Evolutionary conservation across 2,797 vertebrate genomes (phyloP).

Genomic region (Sebastes taczanowskii): DNA sequence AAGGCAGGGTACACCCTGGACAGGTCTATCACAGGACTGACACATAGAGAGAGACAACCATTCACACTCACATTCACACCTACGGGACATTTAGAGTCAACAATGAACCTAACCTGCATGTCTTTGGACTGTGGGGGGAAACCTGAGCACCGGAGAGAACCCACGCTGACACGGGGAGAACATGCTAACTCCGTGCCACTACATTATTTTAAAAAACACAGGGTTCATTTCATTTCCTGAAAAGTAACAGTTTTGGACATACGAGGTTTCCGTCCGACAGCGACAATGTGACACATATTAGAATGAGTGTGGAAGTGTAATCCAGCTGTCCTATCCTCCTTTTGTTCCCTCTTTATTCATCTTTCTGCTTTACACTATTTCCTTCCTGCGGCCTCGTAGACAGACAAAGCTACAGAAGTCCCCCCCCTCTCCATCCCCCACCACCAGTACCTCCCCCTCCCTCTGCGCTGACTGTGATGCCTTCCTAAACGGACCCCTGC

Average conservation of each 20-base stretch:
- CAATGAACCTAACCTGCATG: too few relatives aligned
- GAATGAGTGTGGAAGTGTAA: neutral
- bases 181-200: too few relatives aligned
- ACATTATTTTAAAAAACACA: neutral
- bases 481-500: slow-evolving; percentile 63
- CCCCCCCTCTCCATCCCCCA: neutral
- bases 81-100: too few relatives aligned
- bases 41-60: too few relatives aligned
- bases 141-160: too few relatives aligned
- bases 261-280: neutral
- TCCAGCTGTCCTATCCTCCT: neutral
- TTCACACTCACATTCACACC: too few relatives aligned
- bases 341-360: neutral
- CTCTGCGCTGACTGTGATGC: slow-evolving; percentile 65
- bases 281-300: neutral
- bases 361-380: neutral
- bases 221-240: neutral
- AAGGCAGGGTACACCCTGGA: too few relatives aligned
- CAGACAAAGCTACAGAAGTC: slow-evolving; percentile 42
- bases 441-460: neutral
- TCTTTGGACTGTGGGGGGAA: too few relatives aligned
- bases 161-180: too few relatives aligned
- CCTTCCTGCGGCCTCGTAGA: neutral
- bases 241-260: neutral
- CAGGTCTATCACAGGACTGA: too few relatives aligned